Base-by-base conservation (phyloP, 2,113 vertebrate genomes). In the Elephas maximus region DNA sequence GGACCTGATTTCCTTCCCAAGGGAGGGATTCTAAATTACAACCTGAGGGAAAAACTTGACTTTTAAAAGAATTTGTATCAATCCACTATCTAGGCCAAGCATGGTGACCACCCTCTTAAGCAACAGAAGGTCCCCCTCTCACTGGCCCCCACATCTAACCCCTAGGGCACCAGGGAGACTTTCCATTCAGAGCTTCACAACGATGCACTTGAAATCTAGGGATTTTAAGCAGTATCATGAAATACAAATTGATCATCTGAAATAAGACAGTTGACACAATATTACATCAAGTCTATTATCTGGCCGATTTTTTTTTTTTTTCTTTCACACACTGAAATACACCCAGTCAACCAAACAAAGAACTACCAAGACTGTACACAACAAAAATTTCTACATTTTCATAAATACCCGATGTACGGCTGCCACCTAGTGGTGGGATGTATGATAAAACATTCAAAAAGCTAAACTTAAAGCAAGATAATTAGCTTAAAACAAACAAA, bases 321-420 rank as follows among this genome's bases (percentile, higher is more conserved):
- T 65, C 76, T 92, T 97, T 95, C 45, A 96, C 67, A 92, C 8
- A 23, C 73, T 65, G 85, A 96, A 97, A 96, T 89, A 81, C 5
- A 95, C 76, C 77, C 85, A 94, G 77, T 83, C 0, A 2, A 83
- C 90, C 96, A 97, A 96, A 97, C 97, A 98, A 98, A 97, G 97
- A 97, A 93, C 77, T 77, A 90, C 80, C 51, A 74, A 93, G 51
- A 89, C 4, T 57, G 26, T 41, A 81, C 41, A 84, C 83, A 89
- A 90, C 17, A 79, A 91, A 94, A 91, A 88, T 30, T 14, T 0
- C 73, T 28, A 23, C 30, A 37, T 93, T 94, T 48, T 96, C 94
- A 93, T 65, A 91, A 90, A 86, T 77, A 83, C n/a, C 57, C 79
- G 85, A 90, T 77, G 73, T 77, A 65, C 2, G 76, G 85, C 94